Evolutionary conservation across 2,797 vertebrate genomes (phyloP), one percentile per base, ranked within the genome.

Genomic region (Centroberyx gerrardi): DNA sequence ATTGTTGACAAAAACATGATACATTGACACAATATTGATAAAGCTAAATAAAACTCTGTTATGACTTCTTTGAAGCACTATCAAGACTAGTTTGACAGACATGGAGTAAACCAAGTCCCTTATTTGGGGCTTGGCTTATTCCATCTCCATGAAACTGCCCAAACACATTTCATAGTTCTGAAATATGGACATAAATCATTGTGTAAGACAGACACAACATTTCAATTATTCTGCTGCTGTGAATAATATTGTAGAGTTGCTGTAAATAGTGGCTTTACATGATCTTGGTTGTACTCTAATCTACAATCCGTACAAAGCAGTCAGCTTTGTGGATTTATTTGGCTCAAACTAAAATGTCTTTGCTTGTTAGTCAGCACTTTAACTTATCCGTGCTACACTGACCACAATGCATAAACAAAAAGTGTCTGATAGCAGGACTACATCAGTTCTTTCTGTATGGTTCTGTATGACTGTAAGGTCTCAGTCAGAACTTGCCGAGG

Each of bases 401-500:
- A 60, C 64, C 40, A 14, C 72, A 73, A 77, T 85, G 84, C 72
- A 83, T 76, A 40, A 80, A 86, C 68, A 76, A 73, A 85, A 88
- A 87, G 87, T 86, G 87, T 17, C 84, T 76, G 68, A 48, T 51
- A 74, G 71, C 44, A 62, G 82, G 74, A 73, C n/a, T 56, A 1
- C 58, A 28, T 83, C 74, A 72, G 46, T 72, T 66, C 27, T 49
- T 2, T 15, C 10, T 12, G n/a, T 78, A 38, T 51, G 15, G 56
- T 33, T 76, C 62, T 62, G 22, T 62, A 22, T 33, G n/a, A 62
- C 54, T 69, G 56, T 42, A 5, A 78, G 1, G 3, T 38, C 33
- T 64, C 28, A 14, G 69, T 94, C 83, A 96, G 87, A 94, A 94
- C 82, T 95, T 96, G 78, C 87, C 84, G 46, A 95, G 92, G 3